phyloP scores from a whole-genome alignment of 2,888 invertebrate species.

The Craniophora ligustri region DNA sequence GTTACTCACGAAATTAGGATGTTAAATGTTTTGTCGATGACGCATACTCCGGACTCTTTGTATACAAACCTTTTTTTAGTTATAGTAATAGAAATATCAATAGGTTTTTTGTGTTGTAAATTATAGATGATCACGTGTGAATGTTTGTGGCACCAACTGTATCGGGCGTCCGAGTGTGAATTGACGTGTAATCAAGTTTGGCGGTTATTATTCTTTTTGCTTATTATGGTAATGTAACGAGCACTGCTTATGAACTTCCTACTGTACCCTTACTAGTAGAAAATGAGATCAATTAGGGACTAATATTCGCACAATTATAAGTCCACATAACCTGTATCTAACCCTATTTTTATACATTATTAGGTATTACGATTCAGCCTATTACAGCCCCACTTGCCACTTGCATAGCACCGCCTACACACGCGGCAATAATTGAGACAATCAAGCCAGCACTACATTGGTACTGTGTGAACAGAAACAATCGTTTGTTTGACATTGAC shows the following conservation, averaged over 20 bases:
- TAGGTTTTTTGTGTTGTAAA: conserved; percentile 72
- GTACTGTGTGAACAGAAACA: too few species aligned
- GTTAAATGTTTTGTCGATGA: conserved; percentile 86
- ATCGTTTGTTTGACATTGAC: too few species aligned
- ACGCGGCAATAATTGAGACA: too few species aligned
- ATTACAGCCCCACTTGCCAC: too few species aligned
- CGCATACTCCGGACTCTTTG: conserved; percentile 79
- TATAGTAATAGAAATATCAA: conserved; percentile 82
- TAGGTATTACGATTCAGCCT: too few species aligned
- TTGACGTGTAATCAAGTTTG: conserved; percentile 42
- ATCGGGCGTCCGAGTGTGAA: conserved; percentile 32
- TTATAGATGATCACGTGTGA: conserved; percentile 71
- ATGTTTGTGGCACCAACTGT: conserved; percentile 52
- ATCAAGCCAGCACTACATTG: too few species aligned
- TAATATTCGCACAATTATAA: too few species aligned
- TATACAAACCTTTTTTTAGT: conserved; percentile 59
- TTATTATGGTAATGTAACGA: conserved; percentile 39
- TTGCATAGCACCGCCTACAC: too few species aligned
- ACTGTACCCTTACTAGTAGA: too few species aligned
- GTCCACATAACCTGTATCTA: too few species aligned
- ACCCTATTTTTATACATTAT: too few species aligned
- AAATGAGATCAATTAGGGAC: too few species aligned
- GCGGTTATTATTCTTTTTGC: conserved; percentile 30
- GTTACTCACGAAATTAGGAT: conserved; percentile 87
- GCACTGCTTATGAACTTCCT: conserved; percentile 7